Conservation (phyloP, 1,140 invertebrate genomes). For the Linepithema humile region DNA sequence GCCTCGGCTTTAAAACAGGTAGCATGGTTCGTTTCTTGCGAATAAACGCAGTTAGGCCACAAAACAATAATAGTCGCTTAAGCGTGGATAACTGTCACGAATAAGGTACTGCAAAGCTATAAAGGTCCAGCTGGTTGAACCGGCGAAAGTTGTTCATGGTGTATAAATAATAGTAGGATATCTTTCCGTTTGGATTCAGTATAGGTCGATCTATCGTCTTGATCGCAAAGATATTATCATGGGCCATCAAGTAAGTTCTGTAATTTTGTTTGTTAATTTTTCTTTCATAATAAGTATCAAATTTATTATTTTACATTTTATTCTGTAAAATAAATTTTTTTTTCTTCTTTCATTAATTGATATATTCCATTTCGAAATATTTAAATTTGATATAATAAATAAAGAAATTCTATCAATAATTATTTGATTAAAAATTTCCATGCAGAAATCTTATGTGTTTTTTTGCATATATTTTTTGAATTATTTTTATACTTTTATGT, state of each 20-base stretch:
- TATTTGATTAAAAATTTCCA: neutral
- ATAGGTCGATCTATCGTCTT: constrained; percentile 58
- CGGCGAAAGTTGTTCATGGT: constrained; percentile 77
- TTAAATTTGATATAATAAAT: too few relatives aligned
- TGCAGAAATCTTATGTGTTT: too few relatives aligned
- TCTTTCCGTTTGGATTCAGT: constrained; percentile 71
- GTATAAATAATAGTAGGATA: constrained; percentile 80
- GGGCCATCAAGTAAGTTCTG: constrained; percentile 70
- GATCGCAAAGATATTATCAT: constrained; percentile 61
- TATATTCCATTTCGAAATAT: neutral
- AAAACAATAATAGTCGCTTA: constrained; percentile 60
- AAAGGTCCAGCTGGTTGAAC: constrained; percentile 65
- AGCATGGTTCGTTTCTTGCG: neutral
- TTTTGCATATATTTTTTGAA: neutral
- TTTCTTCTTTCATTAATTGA: neutral
- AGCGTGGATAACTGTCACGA: constrained; percentile 60
- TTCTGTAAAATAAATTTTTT: neutral
- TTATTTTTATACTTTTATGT: neutral
- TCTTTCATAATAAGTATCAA: neutral
- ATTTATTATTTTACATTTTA: neutral
- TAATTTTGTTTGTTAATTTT: neutral
- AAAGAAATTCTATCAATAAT: neutral
- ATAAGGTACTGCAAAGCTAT: constrained; percentile 62
- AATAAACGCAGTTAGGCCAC: neutral
- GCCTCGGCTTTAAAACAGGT: neutral